Conservation (phyloP, 2,797 vertebrate species). For the Dermochelys coriacea region DNA sequence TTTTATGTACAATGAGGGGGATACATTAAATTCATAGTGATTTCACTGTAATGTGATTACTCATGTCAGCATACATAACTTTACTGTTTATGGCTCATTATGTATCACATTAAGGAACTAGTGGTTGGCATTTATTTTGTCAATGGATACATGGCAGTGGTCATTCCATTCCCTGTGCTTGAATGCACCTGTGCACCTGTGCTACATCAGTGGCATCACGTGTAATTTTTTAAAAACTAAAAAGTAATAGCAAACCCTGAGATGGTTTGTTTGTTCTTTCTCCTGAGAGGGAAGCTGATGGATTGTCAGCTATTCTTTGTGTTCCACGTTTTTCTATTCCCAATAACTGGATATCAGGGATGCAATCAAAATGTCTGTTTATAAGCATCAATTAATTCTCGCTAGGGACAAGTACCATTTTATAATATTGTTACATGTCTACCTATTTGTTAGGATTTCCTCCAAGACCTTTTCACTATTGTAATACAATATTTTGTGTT, state of each 20-base stretch:
- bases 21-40: background rate
- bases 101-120: constrained; percentile 58
- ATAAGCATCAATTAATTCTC: background rate
- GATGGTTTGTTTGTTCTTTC: background rate
- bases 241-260: background rate
- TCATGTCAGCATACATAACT: constrained; percentile 15
- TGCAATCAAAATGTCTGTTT: background rate
- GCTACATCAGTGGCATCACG: background rate
- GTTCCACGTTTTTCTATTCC: background rate
- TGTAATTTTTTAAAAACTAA: background rate
- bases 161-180: constrained; percentile 55
- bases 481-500: background rate
- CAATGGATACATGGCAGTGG: constrained; percentile 37
- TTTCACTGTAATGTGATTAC: constrained; percentile 30
- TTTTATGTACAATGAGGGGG: background rate
- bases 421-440: background rate
- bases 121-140: constrained; percentile 53
- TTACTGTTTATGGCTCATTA: constrained; percentile 59
- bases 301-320: background rate
- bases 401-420: background rate
- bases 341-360: background rate
- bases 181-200: constrained; percentile 15
- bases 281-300: background rate
- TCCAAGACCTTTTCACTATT: too few species aligned
- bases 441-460: too few species aligned